phyloP scores from a whole-genome alignment of 2,888 invertebrate species.

The Plutella xylostella region DNA sequence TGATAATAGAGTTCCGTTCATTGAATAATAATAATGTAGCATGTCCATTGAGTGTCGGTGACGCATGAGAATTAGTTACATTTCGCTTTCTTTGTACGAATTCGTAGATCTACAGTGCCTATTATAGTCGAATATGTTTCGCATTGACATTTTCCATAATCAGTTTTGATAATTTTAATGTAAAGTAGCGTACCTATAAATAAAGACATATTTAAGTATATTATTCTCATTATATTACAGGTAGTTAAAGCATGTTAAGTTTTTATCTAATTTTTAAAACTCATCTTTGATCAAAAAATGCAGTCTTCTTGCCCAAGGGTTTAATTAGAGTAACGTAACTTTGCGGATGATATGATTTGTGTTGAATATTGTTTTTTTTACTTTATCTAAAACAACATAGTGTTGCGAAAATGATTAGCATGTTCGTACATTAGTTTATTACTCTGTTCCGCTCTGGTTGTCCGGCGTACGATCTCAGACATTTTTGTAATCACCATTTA shows the following conservation, averaged over 20 bases:
- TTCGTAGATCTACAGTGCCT: no score
- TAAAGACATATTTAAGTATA: no score
- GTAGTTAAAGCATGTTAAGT: no score
- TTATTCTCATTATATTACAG: no score
- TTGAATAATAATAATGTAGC: background rate
- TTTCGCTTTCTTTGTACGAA: background rate
- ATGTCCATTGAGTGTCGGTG: no score
- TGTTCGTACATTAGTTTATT: constrained; percentile 58
- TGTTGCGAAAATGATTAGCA: constrained; percentile 56
- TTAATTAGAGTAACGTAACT: constrained; percentile 1
- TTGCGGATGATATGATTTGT: constrained; percentile 37
- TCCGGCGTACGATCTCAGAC: constrained; percentile 42
- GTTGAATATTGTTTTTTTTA: constrained; percentile 50
- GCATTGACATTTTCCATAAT: no score
- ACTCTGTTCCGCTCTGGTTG: constrained; percentile 62
- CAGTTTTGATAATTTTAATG: background rate
- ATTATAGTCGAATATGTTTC: no score
- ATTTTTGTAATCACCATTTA: constrained; percentile 58
- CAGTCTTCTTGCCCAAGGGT: no score
- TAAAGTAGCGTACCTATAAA: background rate
- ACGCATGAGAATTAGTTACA: constrained; percentile 3
- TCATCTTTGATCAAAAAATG: no score
- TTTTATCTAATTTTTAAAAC: no score
- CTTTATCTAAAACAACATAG: constrained; percentile 28
- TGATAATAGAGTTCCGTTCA: constrained; percentile 25